A percentile compares a stretch with the other conserved stretches of the same genome.
Evolutionary conservation across 1,140 invertebrate species (phyloP).

Genomic region (Diplogasteroides magnus): DNA sequence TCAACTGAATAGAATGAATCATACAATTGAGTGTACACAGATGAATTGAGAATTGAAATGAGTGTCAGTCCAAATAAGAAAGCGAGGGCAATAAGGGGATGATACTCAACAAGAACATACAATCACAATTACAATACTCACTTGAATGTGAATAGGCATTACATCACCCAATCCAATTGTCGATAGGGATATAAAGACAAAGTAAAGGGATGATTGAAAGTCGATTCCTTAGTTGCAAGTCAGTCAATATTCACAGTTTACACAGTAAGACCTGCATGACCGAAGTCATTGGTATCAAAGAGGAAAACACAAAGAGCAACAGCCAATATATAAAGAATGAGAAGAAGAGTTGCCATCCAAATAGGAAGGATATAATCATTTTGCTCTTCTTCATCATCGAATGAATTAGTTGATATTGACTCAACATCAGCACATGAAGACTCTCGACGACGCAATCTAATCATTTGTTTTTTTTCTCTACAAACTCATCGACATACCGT

Average conservation of each 20-base stretch:
- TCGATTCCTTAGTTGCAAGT: conserved; percentile 14
- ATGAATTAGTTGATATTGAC: neutral
- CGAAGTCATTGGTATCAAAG: conserved; percentile 21
- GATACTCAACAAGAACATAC: conserved; percentile 18
- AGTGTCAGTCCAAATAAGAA: conserved; percentile 26
- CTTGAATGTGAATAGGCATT: conserved; percentile 25
- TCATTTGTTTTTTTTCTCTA: conserved; percentile 6
- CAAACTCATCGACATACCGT: conserved; percentile 3
- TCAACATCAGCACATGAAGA: no score
- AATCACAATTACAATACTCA: neutral
- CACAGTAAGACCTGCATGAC: neutral
- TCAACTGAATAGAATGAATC: conserved; percentile 11
- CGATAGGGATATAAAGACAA: conserved; percentile 24
- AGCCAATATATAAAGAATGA: conserved; percentile 13
- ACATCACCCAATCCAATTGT: conserved; percentile 31
- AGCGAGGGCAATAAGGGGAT: conserved; percentile 13
- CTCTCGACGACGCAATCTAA: no score
- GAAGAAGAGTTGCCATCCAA: conserved; percentile 22
- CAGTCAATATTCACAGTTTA: neutral
- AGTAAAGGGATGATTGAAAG: conserved; percentile 19
- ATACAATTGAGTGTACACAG: conserved; percentile 23
- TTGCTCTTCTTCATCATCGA: neutral
- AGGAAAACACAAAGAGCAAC: conserved; percentile 15
- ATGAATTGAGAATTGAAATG: conserved; percentile 27
- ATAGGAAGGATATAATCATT: conserved; percentile 19